Evolutionary conservation across 1,140 invertebrate genomes (phyloP).

Genomic region (Myzus persicae): DNA sequence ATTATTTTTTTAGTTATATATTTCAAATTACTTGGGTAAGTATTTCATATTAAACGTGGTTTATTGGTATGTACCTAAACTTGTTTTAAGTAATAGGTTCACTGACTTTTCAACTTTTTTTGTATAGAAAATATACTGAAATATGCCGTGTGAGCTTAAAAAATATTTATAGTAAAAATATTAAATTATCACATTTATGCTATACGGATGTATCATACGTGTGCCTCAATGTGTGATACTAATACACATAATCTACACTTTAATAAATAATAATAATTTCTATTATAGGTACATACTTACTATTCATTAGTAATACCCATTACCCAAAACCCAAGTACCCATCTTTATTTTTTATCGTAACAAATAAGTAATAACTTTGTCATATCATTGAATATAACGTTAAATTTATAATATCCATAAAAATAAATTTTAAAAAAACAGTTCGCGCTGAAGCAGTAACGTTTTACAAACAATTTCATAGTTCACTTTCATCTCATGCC

Average conservation of each 20-base stretch:
- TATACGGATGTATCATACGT: not conserved
- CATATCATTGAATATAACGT: not conserved
- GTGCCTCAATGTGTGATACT: too few species aligned
- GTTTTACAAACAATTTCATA: too few species aligned
- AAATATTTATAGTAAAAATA: not conserved
- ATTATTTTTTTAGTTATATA: not conserved
- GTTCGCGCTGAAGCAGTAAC: too few species aligned
- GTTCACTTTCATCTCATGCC: too few species aligned
- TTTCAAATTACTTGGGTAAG: not conserved
- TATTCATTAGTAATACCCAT: too few species aligned
- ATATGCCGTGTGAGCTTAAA: not conserved
- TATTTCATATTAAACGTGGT: not conserved
- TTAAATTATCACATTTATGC: not conserved
- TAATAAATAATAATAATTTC: slow-evolving; percentile 12
- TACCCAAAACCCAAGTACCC: too few species aligned
- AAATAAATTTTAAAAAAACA: too few species aligned
- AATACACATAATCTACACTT: not conserved
- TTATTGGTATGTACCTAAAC: not conserved
- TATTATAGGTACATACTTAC: not conserved
- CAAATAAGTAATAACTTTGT: not conserved
- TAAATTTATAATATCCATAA: too few species aligned
- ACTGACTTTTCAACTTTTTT: not conserved
- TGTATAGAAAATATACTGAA: not conserved
- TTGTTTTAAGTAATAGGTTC: not conserved
- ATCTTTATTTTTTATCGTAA: not conserved